Percentiles rank a stretch among this genome's conserved stretches.
Evolutionary conservation across 2,888 invertebrate species (phyloP).

Genomic region (Hirtodrosophila confusa): DNA sequence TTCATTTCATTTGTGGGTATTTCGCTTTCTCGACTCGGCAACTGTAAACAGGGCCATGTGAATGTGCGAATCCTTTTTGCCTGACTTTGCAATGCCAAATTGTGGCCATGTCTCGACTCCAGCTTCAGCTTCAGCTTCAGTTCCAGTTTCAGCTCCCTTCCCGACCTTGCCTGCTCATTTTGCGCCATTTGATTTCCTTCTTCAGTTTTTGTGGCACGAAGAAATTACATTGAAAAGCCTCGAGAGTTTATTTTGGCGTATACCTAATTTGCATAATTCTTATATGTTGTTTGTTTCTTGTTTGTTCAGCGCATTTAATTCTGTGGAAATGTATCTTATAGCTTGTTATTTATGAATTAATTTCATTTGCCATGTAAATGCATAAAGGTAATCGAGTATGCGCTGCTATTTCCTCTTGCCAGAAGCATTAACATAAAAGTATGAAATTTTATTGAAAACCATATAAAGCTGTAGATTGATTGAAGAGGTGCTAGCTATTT

Average conservation of each 20-base stretch:
- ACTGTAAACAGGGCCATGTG: constrained; percentile 53
- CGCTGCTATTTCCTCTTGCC: not conserved
- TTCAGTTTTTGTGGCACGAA: constrained; percentile 11
- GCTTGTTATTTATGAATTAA: constrained; percentile 78
- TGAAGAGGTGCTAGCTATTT: not conserved
- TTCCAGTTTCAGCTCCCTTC: not conserved
- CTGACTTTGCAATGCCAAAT: constrained; percentile 18
- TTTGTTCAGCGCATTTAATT: constrained; percentile 43
- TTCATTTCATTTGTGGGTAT: constrained; percentile 78
- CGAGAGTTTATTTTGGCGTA: constrained; percentile 71
- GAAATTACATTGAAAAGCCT: constrained; percentile 65
- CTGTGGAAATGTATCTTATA: constrained; percentile 58
- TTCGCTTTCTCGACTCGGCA: constrained; percentile 59
- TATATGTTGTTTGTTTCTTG: constrained; percentile 64
- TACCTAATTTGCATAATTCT: constrained; percentile 81
- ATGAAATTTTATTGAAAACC: constrained; percentile 41
- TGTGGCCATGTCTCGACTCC: constrained; percentile 38
- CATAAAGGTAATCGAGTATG: constrained; percentile 70
- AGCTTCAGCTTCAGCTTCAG: not conserved
- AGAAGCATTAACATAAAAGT: constrained; percentile 58
- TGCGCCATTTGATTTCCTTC: constrained; percentile 39
- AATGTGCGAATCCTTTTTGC: constrained; percentile 70
- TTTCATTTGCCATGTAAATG: constrained; percentile 67
- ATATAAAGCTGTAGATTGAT: constrained; percentile 34
- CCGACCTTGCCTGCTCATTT: constrained; percentile 24